A percentile compares a stretch with the other conserved stretches of the same genome.
phyloP scores from a whole-genome alignment of 2,113 vertebrate species.

The Chunga burmeisteri region DNA sequence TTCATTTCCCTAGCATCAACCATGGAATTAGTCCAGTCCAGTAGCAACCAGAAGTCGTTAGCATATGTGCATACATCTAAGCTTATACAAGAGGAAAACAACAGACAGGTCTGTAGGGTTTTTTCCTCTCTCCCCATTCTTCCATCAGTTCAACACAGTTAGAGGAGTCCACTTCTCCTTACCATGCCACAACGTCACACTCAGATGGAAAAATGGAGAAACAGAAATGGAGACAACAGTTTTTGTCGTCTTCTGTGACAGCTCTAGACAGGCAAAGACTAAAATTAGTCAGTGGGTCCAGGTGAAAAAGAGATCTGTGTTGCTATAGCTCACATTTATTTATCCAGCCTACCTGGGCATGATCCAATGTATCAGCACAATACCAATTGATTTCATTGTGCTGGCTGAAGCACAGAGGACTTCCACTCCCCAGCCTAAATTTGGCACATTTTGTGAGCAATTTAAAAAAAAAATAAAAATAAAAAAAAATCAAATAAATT shows the following conservation, averaged over 20 bases:
- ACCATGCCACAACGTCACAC: fast-evolving
- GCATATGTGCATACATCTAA: background rate
- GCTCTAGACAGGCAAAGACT: background rate
- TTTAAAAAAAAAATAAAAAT: background rate
- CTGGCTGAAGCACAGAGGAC: background rate
- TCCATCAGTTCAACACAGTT: background rate
- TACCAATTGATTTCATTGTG: background rate
- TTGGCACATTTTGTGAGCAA: background rate
- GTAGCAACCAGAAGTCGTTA: background rate
- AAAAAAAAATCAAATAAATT: background rate
- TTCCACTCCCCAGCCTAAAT: background rate
- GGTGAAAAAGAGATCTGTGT: background rate
- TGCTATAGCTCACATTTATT: background rate
- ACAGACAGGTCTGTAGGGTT: background rate
- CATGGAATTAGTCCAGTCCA: background rate
- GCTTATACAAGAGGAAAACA: background rate
- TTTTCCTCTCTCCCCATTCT: background rate
- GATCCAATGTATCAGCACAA: background rate
- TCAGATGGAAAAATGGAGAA: background rate
- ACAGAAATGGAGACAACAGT: background rate
- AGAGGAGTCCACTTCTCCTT: background rate
- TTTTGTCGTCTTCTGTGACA: background rate
- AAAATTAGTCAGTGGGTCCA: background rate
- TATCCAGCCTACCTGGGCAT: background rate
- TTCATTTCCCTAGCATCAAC: background rate